Evolutionary conservation across 64 coral and sea anemone species (phyloP), one percentile per base, ranked within the genome.

Genomic region (Cladopsammia gracilis): DNA sequence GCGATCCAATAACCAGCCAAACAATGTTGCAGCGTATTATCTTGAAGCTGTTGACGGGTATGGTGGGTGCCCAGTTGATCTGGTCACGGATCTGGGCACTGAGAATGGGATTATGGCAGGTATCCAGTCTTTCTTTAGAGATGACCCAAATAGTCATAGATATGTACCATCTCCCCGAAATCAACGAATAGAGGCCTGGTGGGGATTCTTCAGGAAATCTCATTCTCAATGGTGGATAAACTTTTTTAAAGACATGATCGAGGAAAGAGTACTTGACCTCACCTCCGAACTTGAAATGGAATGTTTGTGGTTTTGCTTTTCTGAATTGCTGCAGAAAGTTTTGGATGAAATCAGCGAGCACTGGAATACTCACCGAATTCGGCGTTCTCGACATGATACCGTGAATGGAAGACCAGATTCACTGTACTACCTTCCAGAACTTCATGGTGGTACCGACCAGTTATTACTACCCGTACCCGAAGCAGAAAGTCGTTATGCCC

Each of bases 111-210:
- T 54, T 3, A 24, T 43, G 7, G 76, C 48, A 0, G n/a, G 5
- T 11, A 78, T 78, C 5, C 76, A 78, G 2, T 54, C 76, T 54
- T 78, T 56, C 56, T 78, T 78, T 14, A 13, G 47, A 4, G 48
- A 78, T 3, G 26, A 78, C 12, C 48, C 76, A 48, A 16, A 78
- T 78, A 24, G 48, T 4, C 76, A 78, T 49, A 54, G 76, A 19
- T 78, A 78, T 18, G 76, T 78, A 9, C 24, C 76, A 78, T 78
- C 76, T 13, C 76, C 76, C 4, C n/a, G 76, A 18, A 78, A 78
- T 20, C 78, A 81, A n/a, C 48, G 76, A 1, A 81, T 81, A 8
- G 78, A 48, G 48, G 78, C 43, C 24, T 81, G 78, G 78, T 81
- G 78, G 78, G 62, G 62, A 34, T 34, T 34, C 34, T 34, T 34